Base-by-base conservation (phyloP, 2,888 invertebrate species). In the Ormia ochracea region DNA sequence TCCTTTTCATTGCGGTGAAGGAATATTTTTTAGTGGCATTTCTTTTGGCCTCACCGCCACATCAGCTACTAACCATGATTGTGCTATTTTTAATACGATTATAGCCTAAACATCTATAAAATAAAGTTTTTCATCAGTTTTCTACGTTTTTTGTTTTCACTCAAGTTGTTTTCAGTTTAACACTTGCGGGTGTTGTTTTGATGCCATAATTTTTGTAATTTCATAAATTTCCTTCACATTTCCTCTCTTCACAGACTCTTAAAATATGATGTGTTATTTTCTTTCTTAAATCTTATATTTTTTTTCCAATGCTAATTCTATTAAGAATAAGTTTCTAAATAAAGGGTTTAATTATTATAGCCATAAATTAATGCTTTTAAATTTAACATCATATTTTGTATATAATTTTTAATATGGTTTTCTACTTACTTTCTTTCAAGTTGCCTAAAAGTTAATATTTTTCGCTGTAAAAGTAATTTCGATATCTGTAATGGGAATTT, bases 41-140 rank as follows among this genome's bases (percentile, higher is more conserved):
- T n/a, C n/a, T 38, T 50, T n/a, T 45, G 58, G 33, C 58, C 43
- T 36, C 58, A 63, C 68, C 69, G 65, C 69, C 69, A 74, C 63
- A 74, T 74, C 74, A 78, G 68, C 69, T 74, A 65, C 65, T 58
- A 61, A 77, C 69, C 50, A 76, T 81, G 76, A 50, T 43, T 81
- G 77, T 58, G 68, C 68, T 73, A 78, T 69, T 82, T 82, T 70
- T 76, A 82, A 78, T 73, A 73, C 66, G 76, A 73, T 82, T 78
- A 72, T 76, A 69, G 69, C 73, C 70, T 70, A 74, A 82, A 78
- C 70, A 36, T 45, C 45, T 43, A 23, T 59, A 50, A 59, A 58
- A 66, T 41, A 26, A 50, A 63, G 50, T 58, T 75, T 59, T 76
- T 76, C 76, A 69, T 69, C 69, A 76, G 50, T 69, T 63, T 69